Percentiles rank a stretch among this genome's conserved stretches.
Conservation (phyloP, 2,888 invertebrate species). For the Clostera curtula region DNA sequence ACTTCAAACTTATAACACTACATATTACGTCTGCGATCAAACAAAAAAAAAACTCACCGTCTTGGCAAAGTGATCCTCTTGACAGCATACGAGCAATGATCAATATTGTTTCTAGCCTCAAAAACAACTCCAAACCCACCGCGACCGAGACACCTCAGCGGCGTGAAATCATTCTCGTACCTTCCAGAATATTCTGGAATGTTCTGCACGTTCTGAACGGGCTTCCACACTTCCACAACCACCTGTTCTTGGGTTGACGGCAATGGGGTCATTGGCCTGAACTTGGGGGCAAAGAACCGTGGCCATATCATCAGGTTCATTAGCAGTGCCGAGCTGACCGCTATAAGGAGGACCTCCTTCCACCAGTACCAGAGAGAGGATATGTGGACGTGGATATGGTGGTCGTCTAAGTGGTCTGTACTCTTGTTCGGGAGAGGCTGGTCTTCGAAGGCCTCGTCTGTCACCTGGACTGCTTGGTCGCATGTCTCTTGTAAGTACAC, state of each 20-base stretch:
- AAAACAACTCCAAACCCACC: conserved; percentile 99
- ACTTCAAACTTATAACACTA: too few species aligned
- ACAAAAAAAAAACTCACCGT: conserved; percentile 63
- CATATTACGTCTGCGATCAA: too few species aligned
- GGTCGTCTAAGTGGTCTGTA: conserved; percentile 70
- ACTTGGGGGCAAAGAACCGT: conserved; percentile 51
- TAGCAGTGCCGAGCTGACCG: conserved; percentile 81
- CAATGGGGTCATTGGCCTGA: conserved; percentile 30
- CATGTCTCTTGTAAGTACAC: conserved; percentile 77
- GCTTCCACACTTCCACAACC: conserved; percentile 32
- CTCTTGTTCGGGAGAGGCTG: conserved; percentile 36
- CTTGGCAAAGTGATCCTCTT: conserved; percentile 93
- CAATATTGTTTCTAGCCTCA: conserved; percentile 94
- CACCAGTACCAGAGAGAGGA: conserved; percentile 85
- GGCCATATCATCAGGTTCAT: conserved; percentile 80
- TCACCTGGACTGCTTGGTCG: conserved; percentile 58
- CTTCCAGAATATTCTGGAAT: conserved; percentile 68
- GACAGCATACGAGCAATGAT: conserved; percentile 95
- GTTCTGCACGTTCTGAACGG: conserved; percentile 20
- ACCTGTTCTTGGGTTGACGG: conserved; percentile 50
- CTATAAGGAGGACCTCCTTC: conserved; percentile 86
- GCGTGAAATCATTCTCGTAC: conserved; percentile 89
- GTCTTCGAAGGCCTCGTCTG: conserved; percentile 36
- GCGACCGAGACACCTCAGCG: conserved; percentile 85
- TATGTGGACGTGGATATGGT: conserved; percentile 81